Evolutionary conservation across 2,888 invertebrate genomes (phyloP).

Genomic region (Molorchus minor): DNA sequence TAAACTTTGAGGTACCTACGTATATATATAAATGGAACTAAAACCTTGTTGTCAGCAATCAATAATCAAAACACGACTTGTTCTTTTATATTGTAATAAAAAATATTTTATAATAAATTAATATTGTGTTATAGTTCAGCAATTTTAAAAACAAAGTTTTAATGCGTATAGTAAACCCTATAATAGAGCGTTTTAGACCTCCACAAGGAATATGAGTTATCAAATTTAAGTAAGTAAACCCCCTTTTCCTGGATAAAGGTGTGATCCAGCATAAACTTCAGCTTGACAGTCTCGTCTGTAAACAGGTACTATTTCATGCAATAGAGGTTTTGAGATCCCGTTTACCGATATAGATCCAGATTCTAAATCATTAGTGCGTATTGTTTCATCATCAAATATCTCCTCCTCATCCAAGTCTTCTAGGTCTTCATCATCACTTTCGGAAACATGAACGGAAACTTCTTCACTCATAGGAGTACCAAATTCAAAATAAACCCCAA

Average conservation of each 20-base stretch:
- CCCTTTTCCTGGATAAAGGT: slow-evolving; percentile 97
- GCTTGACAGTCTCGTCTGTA: slow-evolving; percentile 96
- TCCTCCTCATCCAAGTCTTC: slow-evolving; percentile 67
- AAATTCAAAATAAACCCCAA: slow-evolving; percentile 99
- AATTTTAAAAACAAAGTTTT: slow-evolving; percentile 36
- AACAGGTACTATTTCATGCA: slow-evolving; percentile 91
- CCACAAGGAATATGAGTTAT: slow-evolving; percentile 99
- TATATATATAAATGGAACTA: too few species aligned
- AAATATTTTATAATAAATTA: too few species aligned
- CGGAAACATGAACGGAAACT: slow-evolving; percentile 95
- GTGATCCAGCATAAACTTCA: slow-evolving; percentile 97
- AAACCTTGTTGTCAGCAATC: too few species aligned
- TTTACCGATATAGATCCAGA: slow-evolving; percentile 59
- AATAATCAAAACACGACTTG: too few species aligned
- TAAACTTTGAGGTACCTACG: too few species aligned
- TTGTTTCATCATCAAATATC: slow-evolving; percentile 64
- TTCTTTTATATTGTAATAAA: too few species aligned
- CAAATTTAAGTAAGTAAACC: slow-evolving; percentile 97
- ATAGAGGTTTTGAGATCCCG: slow-evolving; percentile 65
- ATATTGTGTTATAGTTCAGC: slow-evolving; percentile 11
- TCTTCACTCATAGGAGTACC: slow-evolving; percentile 83
- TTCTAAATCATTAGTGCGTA: slow-evolving; percentile 68
- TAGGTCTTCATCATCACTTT: slow-evolving; percentile 93
- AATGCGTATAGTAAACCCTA: slow-evolving; percentile 94
- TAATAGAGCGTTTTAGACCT: slow-evolving; percentile 99